These are phyloP conservation scores for Agapornis roseicollis DNA, from an alignment of 2,113 vertebrate species.

Conservation along the genomic window DNA sequence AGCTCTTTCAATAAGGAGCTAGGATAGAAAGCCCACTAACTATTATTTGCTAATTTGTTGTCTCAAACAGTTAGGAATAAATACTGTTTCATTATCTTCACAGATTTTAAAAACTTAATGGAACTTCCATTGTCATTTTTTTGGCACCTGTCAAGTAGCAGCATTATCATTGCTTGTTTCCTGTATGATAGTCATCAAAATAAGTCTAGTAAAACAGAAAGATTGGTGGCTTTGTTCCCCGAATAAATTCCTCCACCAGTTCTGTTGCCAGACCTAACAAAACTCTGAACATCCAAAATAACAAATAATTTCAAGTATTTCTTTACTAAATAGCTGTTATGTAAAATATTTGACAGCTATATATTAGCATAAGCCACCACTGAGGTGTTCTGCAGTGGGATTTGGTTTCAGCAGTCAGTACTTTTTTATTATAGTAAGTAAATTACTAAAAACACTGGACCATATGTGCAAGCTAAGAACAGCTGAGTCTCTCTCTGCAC, in stretches of 20 bases:
- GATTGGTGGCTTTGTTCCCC: not conserved
- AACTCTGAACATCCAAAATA: not conserved
- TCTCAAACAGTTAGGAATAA: not conserved
- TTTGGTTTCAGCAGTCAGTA: slow-evolving; percentile 35
- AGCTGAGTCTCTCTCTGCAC: slow-evolving; percentile 65
- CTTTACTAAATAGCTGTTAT: not conserved
- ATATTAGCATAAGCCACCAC: not conserved
- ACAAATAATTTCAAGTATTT: not conserved
- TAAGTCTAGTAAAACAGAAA: not conserved
- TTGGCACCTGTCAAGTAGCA: not conserved
- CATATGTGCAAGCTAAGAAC: slow-evolving; percentile 68
- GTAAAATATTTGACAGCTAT: not conserved
- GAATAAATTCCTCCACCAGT: not conserved
- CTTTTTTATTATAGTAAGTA: slow-evolving; percentile 53
- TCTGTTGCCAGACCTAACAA: not conserved
- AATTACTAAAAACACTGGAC: slow-evolving; percentile 59
- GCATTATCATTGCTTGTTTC: not conserved
- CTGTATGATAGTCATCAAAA: not conserved
- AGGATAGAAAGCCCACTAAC: not conserved
- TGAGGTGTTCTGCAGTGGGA: not conserved
- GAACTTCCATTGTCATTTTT: not conserved
- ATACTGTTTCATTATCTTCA: not conserved
- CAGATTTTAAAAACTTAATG: not conserved
- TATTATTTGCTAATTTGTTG: not conserved
- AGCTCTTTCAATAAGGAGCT: not conserved